Evolutionary conservation across 2,888 invertebrate species (phyloP), one percentile per base, ranked within the genome.

Genomic region (Drosophila hamatofila): DNA sequence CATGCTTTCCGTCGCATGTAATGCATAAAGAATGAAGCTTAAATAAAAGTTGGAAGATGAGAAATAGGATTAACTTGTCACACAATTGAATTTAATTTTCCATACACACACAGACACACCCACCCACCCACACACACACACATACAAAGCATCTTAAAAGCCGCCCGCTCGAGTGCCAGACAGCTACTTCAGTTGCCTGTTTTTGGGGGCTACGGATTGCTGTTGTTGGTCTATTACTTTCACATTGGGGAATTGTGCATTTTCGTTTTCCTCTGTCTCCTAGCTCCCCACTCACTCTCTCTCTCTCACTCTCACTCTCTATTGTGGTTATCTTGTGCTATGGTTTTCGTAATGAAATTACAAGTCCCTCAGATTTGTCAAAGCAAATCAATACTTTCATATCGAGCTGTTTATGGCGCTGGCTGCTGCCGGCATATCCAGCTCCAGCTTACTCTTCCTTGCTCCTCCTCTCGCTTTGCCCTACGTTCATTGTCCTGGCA

Each of bases 71-170:
- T 91, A 91, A 91, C 91, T 90, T 91, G 91, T 90, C 91, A 91
- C 84, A 90, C 87, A 91, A 91, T 91, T 91, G 91, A 91, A 91
- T 91, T 91, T 90, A 91, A 91, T 91, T 91, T 91, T 90, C 84
- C 89, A 81, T 84, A 81, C 80, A 81, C 76, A 79, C 76, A 72
- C 54, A 66, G 49, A 57, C 25, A 33, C 16, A 33, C 21, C 5
- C 35, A 16, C 35, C 12, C 14, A 64, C 48, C 57, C 48, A 73
- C 7, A 33, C 48, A 57, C 51, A 72, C 46, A 57, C 44, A 60
- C 41, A 65, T 46, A 60, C 49, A 74, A 80, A 77, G 72, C 79
- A 76, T 76, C 82, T 79, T 64, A 64, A 84, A 59, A 60, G 56
- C 71, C 56, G 61, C 46, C 46, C 60, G 42, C 65, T 33, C 62